Base-by-base conservation (phyloP, 2,113 vertebrate genomes). In the Salminus brasiliensis region DNA sequence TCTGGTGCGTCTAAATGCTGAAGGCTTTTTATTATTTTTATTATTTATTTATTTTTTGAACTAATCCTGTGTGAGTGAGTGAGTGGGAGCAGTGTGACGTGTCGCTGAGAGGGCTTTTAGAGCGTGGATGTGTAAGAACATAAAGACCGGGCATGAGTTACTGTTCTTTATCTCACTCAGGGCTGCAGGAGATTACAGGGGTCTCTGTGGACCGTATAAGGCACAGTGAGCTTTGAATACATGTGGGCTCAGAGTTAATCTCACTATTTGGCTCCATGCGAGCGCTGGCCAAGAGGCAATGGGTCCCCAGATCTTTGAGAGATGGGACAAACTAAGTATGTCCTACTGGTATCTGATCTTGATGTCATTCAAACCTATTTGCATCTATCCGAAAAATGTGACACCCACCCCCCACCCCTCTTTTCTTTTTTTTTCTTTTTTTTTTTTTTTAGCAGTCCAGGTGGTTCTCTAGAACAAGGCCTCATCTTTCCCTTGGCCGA, bases 181-280 rank as follows among this genome's bases (percentile, higher is more conserved):
- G 47, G 10, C 72, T 72, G 78, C n/a, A 34, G 76, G 45, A 74
- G 76, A 75, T 69, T 74, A 79, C 49, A 59, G 47, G 32, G 53
- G 30, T 18, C 76, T 78, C 81, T 69, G 11, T 13, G 53, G n/a
- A 47, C 27, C 0, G 16, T 45, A 47, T 67, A 21, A 47, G 34
- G 30, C n/a, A 67, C 43, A 53, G 32, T 25, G 27, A 60, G 23
- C 15, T 53, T 52, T 60, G 49, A 62, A 45, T 62, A 18, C n/a
- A 32, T 60, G 29, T 25, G 49, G 52, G 69, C 23, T 29, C 36
- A 41, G 18, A 72, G 39, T 30, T 45, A 47, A 68, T 34, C 27
- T 74, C 13, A 23, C 15, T 13, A 13, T 69, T 70, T 62, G 12
- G 8, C 43, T 71, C 11, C 18, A 55, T 62, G 47, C 21, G 47